These are phyloP conservation scores for Leptinotarsa undecemlineata DNA, from an alignment of 1,140 invertebrate genomes.

Conservation along the genomic window DNA sequence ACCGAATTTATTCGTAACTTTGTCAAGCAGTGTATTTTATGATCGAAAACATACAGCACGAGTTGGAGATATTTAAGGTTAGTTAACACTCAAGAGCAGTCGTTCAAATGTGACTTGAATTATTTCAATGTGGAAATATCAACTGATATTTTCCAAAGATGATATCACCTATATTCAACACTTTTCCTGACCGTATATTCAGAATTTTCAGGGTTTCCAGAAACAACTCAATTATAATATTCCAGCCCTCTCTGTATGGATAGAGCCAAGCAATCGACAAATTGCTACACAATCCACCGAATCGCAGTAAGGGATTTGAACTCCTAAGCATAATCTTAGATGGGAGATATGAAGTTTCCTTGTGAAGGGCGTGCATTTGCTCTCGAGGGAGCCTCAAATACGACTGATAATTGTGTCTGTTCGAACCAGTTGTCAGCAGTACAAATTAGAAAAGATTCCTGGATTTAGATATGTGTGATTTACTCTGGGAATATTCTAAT, in stretches of 20 bases:
- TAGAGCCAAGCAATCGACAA: not conserved
- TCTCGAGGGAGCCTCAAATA: slow-evolving; percentile 21
- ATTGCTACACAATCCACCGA: slow-evolving; percentile 11
- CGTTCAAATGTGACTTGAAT: too few relatives aligned
- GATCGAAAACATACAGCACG: too few relatives aligned
- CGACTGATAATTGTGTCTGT: slow-evolving; percentile 23
- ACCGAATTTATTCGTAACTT: too few relatives aligned
- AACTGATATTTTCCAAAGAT: too few relatives aligned
- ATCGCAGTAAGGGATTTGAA: slow-evolving; percentile 19
- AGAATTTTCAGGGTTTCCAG: too few relatives aligned
- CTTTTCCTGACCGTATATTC: too few relatives aligned
- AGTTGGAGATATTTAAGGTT: too few relatives aligned
- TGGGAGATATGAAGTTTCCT: slow-evolving; percentile 26
- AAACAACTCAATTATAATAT: too few relatives aligned
- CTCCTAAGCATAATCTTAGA: slow-evolving; percentile 16
- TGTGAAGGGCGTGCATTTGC: slow-evolving; percentile 11
- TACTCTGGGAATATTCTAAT: not conserved
- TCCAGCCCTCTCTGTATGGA: not conserved
- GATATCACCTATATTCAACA: too few relatives aligned
- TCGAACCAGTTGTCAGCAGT: slow-evolving; percentile 21
- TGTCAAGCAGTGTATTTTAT: too few relatives aligned
- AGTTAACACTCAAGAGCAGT: too few relatives aligned
- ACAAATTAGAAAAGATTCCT: slow-evolving; percentile 15
- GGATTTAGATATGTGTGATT: slow-evolving; percentile 3
- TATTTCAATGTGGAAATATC: too few relatives aligned